Percentiles rank a stretch among this genome's conserved stretches.
phyloP scores from a whole-genome alignment of 1,140 invertebrate species.

The Drosophila pectinifera region DNA sequence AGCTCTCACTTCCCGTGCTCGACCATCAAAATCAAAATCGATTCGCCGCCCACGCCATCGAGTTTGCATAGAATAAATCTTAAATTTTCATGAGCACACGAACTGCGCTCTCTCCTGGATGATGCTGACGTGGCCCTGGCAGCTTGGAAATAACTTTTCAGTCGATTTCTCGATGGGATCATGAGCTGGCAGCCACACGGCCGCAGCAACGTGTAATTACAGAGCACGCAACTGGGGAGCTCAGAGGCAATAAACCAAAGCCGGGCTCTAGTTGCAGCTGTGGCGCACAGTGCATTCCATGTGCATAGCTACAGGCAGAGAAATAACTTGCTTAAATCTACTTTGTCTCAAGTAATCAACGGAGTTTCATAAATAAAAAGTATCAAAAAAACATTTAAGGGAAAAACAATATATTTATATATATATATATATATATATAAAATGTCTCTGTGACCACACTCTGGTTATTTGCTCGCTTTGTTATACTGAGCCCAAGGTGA shows the following conservation, averaged over 20 bases:
- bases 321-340: too few relatives aligned
- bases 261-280: conserved; percentile 38
- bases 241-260: conserved; percentile 71
- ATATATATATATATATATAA: too few relatives aligned
- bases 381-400: not conserved
- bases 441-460: too few relatives aligned
- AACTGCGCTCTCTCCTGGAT: not conserved
- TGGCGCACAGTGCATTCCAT: conserved; percentile 7
- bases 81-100: conserved; percentile 43
- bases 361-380: too few relatives aligned
- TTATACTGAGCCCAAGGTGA: too few relatives aligned
- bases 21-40: conserved; percentile 35
- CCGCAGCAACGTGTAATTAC: conserved; percentile 63
- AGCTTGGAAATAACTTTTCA: conserved; percentile 62
- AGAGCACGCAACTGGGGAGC: conserved; percentile 56
- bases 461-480: too few relatives aligned
- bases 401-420: not conserved
- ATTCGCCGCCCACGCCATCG: conserved; percentile 40
- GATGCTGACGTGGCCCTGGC: conserved; percentile 20
- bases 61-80: conserved; percentile 52
- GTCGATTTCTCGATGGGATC: conserved; percentile 70
- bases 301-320: conserved; percentile 22
- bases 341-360: too few relatives aligned
- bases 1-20: conserved; percentile 6
- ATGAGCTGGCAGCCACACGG: conserved; percentile 38